These are phyloP conservation scores for Xanthorhoe designata DNA, from an alignment of 2,888 invertebrate species.

Conservation along the genomic window DNA sequence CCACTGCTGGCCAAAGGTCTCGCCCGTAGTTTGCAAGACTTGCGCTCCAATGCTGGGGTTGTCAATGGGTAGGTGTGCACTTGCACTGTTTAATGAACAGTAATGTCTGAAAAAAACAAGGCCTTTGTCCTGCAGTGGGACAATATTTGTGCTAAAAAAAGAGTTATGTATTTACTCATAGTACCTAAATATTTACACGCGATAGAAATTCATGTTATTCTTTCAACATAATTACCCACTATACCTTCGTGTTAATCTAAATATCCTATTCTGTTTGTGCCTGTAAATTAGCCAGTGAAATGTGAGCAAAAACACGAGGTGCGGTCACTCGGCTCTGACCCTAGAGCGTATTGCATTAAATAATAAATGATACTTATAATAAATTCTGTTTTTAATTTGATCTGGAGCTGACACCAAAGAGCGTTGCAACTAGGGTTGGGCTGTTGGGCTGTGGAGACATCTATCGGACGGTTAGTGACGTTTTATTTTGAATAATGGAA, in stretches of 20 bases:
- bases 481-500: not conserved
- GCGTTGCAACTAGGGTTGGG: constrained; percentile 37
- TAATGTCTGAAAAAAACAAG: too few species aligned
- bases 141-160: too few species aligned
- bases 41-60: too few species aligned
- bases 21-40: too few species aligned
- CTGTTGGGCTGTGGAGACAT: constrained; percentile 9
- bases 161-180: too few species aligned
- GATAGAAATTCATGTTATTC: constrained; percentile 49
- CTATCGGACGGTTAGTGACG: not conserved
- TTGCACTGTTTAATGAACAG: too few species aligned
- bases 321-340: constrained; percentile 64
- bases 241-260: constrained; percentile 71
- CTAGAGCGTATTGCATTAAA: constrained; percentile 70
- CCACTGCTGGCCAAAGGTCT: too few species aligned
- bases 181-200: too few species aligned
- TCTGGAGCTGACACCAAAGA: constrained; percentile 62
- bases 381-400: constrained; percentile 83
- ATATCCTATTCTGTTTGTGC: constrained; percentile 79
- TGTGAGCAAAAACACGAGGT: constrained; percentile 69
- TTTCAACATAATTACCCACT: constrained; percentile 65
- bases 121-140: too few species aligned
- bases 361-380: constrained; percentile 80
- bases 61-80: too few species aligned
- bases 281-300: constrained; percentile 68